Evolutionary conservation across 2,113 vertebrate species (phyloP).

Genomic region (Sitta europaea): DNA sequence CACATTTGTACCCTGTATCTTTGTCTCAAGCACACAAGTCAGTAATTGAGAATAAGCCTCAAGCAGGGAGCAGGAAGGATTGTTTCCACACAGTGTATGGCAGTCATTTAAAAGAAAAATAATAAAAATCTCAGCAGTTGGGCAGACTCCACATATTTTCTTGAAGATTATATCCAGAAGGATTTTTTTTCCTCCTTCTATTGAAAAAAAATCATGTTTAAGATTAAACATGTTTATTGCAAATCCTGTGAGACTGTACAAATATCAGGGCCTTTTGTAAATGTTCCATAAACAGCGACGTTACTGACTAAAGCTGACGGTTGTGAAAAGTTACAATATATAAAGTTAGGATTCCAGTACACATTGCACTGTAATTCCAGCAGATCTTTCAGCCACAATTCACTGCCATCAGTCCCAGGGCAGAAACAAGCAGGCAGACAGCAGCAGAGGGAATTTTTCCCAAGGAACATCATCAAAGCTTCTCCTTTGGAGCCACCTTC

Average conservation of each 20-base stretch:
- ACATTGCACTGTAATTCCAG: background rate
- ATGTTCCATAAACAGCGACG: background rate
- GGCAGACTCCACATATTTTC: background rate
- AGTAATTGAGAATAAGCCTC: background rate
- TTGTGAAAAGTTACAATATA: background rate
- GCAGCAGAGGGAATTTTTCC: background rate
- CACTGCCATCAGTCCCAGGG: background rate
- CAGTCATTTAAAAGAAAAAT: background rate
- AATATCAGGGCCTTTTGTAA: background rate
- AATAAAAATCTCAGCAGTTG: background rate
- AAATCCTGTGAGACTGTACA: background rate
- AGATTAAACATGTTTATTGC: background rate
- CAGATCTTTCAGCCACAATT: background rate
- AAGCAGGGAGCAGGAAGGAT: background rate
- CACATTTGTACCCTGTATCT: background rate
- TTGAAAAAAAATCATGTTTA: background rate
- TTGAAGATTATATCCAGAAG: background rate
- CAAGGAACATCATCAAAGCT: background rate
- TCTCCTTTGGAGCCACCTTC: background rate
- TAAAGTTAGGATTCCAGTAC: background rate
- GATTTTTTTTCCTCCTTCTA: background rate
- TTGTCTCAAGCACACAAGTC: background rate
- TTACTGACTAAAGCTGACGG: background rate
- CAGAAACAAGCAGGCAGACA: accelerated
- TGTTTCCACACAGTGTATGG: background rate